Conservation (phyloP, 1,140 invertebrate species). For the Pseudomyrmex cubaensis region DNA sequence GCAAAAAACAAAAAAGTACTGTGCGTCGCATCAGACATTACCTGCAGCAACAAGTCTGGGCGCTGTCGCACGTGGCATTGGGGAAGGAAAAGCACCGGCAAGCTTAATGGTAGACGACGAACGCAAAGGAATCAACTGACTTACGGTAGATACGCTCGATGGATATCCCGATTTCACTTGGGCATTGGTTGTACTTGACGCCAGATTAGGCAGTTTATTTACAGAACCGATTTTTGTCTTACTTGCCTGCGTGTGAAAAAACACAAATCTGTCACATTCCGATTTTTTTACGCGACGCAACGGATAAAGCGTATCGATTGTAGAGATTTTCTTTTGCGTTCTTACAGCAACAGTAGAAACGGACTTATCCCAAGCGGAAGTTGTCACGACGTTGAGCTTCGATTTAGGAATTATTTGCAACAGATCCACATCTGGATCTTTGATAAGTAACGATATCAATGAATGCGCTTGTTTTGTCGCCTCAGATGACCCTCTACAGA, state of each 20-base stretch:
- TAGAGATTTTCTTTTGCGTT: not conserved
- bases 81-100: constrained; percentile 78
- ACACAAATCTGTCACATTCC: constrained; percentile 32
- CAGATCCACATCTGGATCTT: constrained; percentile 97
- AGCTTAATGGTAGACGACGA: constrained; percentile 80
- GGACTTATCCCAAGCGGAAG: constrained; percentile 87
- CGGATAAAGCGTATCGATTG: not conserved
- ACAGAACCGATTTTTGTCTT: constrained; percentile 80
- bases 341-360: constrained; percentile 80
- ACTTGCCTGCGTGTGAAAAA: constrained; percentile 73
- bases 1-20: not conserved
- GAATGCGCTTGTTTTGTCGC: constrained; percentile 95
- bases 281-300: too few species aligned
- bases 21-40: constrained; percentile 64
- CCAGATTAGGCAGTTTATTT: constrained; percentile 78
- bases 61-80: constrained; percentile 84
- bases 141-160: constrained; percentile 78
- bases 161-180: constrained; percentile 79
- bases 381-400: constrained; percentile 85
- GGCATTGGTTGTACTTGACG: constrained; percentile 74
- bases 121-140: constrained; percentile 81
- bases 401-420: constrained; percentile 92
- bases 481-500: constrained; percentile 92
- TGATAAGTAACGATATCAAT: constrained; percentile 94
- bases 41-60: constrained; percentile 85